Base-by-base conservation (phyloP, 1,140 invertebrate species). In the Temnothorax longispinosus region DNA sequence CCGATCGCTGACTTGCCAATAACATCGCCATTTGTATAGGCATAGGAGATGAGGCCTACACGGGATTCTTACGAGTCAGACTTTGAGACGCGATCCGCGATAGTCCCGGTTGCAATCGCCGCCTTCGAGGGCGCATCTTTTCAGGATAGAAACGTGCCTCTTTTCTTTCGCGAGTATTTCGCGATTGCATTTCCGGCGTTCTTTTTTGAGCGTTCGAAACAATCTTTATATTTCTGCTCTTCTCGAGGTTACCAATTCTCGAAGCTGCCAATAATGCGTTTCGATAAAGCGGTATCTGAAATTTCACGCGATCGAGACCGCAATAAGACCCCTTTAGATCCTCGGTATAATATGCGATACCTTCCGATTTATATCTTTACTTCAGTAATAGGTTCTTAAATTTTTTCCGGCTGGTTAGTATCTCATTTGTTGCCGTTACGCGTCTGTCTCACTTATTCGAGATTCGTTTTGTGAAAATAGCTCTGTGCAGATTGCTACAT, bases 281-380 rank as follows among this genome's bases (percentile, higher is more conserved):
- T 81, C 65, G 65, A 81, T 81, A 81, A 81, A 71, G 50, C 78
- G 47, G 21, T 72, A 72, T 81, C 64, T 81, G 65, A 81, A 81
- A 72, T 81, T 81, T 81, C 50, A 21, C 78, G 38, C 77, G 47
- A 15, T 69, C 38, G 65, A 81, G 35, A 41, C 50, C 21, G 47
- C 77, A 81, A 71, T 81, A 69, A 65, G 18, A 71, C 15, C 41
- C 18, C 21, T 32, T 47, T 8, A n/a, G 75, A 62, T 62, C 38
- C 27, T 78, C 38, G 56, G 15, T 47, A 21, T 78, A 64, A 50
- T 64, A 64, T 64, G 64, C 41, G 13, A 58, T 76, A 80, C 1
- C 38, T 72, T 71, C 21, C 21, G 35, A 72, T 72, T 32, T 81
- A 13, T 81, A 71, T 71, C 50, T 58, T 58, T 81, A 56, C 65